Evolutionary conservation across 1,140 invertebrate species (phyloP).

Genomic region (Anoplophora glabripennis): DNA sequence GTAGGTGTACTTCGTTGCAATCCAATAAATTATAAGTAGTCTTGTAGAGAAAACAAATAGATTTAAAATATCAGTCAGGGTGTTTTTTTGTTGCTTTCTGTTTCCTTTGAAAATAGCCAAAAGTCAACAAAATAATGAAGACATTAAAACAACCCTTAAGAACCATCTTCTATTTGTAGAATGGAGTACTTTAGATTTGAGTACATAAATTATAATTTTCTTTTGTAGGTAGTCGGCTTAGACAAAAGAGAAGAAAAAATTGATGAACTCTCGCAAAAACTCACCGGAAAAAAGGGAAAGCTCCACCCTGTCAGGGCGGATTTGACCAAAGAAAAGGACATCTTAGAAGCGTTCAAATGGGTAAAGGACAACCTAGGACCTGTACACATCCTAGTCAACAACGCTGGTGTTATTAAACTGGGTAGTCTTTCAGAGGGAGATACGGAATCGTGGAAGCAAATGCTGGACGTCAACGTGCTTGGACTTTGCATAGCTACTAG

Average conservation of each 20-base stretch:
- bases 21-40: too few species aligned
- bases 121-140: too few species aligned
- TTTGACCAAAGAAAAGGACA: conserved; percentile 54
- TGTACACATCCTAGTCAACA: conserved; percentile 66
- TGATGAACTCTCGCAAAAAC: conserved; percentile 13
- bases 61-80: too few species aligned
- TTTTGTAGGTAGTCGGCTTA: conserved; percentile 22
- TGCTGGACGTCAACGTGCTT: conserved; percentile 44
- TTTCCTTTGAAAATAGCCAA: too few species aligned
- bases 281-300: conserved; percentile 18
- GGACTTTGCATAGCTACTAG: conserved; percentile 13
- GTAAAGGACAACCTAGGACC: conserved; percentile 58
- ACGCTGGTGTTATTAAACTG: conserved; percentile 54
- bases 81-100: too few species aligned
- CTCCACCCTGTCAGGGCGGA: conserved; percentile 40
- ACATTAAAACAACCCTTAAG: too few species aligned
- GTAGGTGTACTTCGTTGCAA: too few species aligned
- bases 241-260: conserved; percentile 26
- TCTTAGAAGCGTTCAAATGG: conserved; percentile 60
- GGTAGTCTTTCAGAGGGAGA: conserved; percentile 7
- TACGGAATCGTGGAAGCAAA: conserved; percentile 19
- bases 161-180: too few species aligned
- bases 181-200: too few species aligned
- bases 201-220: not conserved
- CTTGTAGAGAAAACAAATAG: too few species aligned